A percentile compares a stretch with the other conserved stretches of the same genome.
Conservation (phyloP, 2,113 vertebrate genomes). For the Ivindomyrus marchei region DNA sequence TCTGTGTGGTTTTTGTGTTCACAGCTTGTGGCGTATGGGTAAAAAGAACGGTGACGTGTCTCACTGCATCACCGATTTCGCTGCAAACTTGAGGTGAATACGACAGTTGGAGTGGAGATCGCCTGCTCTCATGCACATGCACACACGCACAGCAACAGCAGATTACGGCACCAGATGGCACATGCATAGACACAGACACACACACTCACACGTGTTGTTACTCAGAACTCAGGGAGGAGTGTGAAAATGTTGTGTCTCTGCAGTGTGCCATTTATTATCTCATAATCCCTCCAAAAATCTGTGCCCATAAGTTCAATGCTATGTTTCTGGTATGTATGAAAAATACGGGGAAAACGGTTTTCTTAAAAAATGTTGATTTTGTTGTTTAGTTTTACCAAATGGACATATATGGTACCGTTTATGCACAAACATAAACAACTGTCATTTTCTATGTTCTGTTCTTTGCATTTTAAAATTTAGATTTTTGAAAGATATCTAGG, state of each 20-base stretch:
- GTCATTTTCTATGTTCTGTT: not conserved
- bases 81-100: constrained; percentile 69
- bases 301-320: not conserved
- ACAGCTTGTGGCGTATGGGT: constrained; percentile 67
- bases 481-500: not conserved
- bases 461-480: not conserved
- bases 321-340: not conserved
- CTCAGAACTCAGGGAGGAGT: not conserved
- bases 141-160: not conserved
- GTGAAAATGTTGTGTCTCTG: not conserved
- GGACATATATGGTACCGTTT: not conserved
- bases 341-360: not conserved
- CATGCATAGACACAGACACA: not conserved
- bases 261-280: not conserved
- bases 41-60: constrained; percentile 71
- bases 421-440: not conserved
- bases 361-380: not conserved
- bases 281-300: not conserved
- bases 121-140: not conserved
- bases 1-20: constrained; percentile 53
- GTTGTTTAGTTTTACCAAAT: not conserved
- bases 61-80: constrained; percentile 69
- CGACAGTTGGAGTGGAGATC: constrained; percentile 13
- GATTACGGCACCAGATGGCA: not conserved
- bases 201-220: constrained; percentile 15